A percentile compares a stretch with the other conserved stretches of the same genome.
These are phyloP conservation scores for Coboldia fuscipes DNA, from an alignment of 1,140 invertebrate genomes.

Conservation along the genomic window DNA sequence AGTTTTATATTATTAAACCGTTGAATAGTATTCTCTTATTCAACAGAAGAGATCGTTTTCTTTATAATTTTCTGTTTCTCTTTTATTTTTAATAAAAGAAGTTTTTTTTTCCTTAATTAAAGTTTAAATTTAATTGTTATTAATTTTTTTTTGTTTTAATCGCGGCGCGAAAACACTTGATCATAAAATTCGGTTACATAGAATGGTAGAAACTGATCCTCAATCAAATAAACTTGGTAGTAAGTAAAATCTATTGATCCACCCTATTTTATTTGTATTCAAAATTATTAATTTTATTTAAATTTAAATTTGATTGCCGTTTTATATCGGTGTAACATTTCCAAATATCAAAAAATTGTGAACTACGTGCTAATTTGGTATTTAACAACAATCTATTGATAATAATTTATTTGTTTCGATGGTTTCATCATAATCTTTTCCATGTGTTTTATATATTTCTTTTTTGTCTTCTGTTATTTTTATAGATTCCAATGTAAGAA, in stretches of 20 bases:
- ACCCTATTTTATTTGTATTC: too few species aligned
- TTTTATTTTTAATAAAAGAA: too few species aligned
- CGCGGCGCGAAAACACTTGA: constrained; percentile 16
- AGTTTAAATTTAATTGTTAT: constrained; percentile 6
- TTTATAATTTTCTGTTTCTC: too few species aligned
- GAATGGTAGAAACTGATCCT: constrained; percentile 60
- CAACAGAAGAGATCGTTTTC: too few species aligned
- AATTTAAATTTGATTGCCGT: background rate
- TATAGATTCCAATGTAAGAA: constrained; percentile 9
- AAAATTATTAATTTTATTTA: background rate
- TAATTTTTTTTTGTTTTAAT: constrained; percentile 4
- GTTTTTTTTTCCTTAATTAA: too few species aligned
- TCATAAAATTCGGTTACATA: constrained; percentile 28
- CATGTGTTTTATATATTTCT: too few species aligned
- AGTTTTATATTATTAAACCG: too few species aligned
- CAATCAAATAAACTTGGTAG: constrained; percentile 47
- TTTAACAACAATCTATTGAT: background rate
- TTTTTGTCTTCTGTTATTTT: constrained; percentile 14
- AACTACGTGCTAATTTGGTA: background rate
- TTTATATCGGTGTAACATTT: constrained; percentile 1
- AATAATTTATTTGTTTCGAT: background rate
- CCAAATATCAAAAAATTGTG: background rate
- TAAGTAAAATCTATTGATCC: constrained; percentile 27
- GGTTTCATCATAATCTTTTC: background rate
- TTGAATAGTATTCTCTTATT: too few species aligned